Conservation (phyloP, 2,113 vertebrate genomes). For the Varanus komodoensis region DNA sequence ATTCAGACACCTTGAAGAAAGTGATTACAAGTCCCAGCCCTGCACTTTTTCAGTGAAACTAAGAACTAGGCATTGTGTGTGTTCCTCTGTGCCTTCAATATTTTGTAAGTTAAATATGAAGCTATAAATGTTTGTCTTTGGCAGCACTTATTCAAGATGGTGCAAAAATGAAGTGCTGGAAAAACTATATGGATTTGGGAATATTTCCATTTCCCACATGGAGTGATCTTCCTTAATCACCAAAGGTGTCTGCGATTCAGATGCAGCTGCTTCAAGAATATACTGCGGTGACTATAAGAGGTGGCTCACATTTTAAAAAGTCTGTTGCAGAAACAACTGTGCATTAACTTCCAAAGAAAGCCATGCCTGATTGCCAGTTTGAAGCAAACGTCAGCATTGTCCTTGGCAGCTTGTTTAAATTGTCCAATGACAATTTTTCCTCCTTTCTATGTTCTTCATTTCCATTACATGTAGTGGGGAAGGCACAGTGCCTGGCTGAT, state of each 20-base stretch:
- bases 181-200: not conserved
- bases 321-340: not conserved
- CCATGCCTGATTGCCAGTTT: not conserved
- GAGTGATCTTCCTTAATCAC: not conserved
- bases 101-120: not conserved
- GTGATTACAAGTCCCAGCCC: not conserved
- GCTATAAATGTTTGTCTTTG: not conserved
- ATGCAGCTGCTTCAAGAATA: slow-evolving; percentile 3
- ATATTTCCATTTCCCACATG: not conserved
- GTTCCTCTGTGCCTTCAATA: not conserved
- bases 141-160: not conserved
- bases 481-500: slow-evolving; percentile 30
- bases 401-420: not conserved
- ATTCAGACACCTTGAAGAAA: not conserved
- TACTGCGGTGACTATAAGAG: not conserved
- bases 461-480: slow-evolving; percentile 30
- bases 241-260: not conserved
- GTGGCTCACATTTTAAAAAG: not conserved
- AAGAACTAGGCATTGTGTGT: not conserved
- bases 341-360: not conserved
- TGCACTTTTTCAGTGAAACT: not conserved
- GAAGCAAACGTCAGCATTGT: not conserved
- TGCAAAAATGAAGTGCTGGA: not conserved
- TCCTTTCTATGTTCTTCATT: slow-evolving; percentile 22
- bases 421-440: slow-evolving; percentile 8